A percentile compares a stretch with the other conserved stretches of the same genome.
These are phyloP conservation scores for Macrotus californicus DNA, from an alignment of 2,113 vertebrate genomes.

Conservation along the genomic window DNA sequence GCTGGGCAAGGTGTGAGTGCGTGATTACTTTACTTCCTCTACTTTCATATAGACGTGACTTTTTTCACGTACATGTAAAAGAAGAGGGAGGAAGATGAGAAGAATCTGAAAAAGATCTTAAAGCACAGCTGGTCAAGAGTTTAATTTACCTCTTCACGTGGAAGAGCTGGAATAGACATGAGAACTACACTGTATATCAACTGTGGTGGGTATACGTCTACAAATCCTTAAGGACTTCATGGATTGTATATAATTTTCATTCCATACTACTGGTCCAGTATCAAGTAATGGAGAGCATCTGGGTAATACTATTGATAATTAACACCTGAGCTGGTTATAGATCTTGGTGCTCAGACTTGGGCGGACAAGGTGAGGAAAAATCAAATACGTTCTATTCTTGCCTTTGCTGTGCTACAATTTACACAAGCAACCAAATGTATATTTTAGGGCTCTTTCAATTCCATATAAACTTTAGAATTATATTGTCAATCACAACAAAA, in stretches of 20 bases:
- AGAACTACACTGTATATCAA: neutral
- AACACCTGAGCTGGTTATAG: neutral
- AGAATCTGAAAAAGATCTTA: neutral
- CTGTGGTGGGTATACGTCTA: neutral
- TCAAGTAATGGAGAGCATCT: neutral
- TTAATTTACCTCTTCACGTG: neutral
- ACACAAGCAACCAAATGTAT: neutral
- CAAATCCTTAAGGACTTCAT: neutral
- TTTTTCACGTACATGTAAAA: neutral
- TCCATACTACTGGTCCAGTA: neutral
- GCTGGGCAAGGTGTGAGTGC: neutral
- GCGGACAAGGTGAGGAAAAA: neutral
- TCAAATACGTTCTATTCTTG: neutral
- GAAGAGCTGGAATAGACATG: neutral
- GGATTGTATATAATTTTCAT: neutral
- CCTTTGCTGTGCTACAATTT: neutral
- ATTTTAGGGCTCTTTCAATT: neutral
- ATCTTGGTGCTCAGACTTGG: neutral
- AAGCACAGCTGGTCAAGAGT: neutral
- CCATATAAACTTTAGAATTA: neutral
- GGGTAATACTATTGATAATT: neutral
- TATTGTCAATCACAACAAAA: neutral
- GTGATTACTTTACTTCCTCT: neutral
- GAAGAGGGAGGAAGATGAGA: neutral
- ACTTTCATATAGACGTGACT: neutral